Conservation (phyloP, 1,140 invertebrate species). For the Papilio glaucus region DNA sequence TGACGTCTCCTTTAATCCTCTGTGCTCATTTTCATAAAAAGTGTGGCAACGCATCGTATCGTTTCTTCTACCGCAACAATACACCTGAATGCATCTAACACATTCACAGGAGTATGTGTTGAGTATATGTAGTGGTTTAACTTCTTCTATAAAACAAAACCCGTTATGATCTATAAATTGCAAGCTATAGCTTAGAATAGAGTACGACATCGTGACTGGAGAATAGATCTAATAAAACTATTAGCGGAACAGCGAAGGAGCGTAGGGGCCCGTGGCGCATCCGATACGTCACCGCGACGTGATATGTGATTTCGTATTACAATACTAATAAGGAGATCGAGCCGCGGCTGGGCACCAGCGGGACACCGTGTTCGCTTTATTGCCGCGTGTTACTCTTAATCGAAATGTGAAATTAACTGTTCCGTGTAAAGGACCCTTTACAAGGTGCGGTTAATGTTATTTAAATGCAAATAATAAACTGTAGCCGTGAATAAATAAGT, state of each 20-base stretch:
- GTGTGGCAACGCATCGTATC: no score
- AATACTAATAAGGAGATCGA: slow-evolving; percentile 47
- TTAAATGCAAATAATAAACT: background rate
- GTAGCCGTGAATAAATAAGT: background rate
- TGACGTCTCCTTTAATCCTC: no score
- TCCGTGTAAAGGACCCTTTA: slow-evolving; percentile 44
- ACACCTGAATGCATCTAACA: background rate
- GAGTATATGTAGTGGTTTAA: background rate
- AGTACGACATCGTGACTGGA: slow-evolving; percentile 29
- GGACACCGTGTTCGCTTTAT: slow-evolving; percentile 54
- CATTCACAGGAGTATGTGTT: no score
- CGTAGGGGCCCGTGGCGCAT: slow-evolving; percentile 25
- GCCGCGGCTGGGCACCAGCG: slow-evolving; percentile 47
- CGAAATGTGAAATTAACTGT: slow-evolving; percentile 54
- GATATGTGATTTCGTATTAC: slow-evolving; percentile 56
- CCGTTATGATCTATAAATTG: slow-evolving; percentile 22
- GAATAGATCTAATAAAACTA: slow-evolving; percentile 35
- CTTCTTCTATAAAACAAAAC: background rate
- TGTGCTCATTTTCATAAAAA: no score
- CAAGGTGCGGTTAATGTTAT: slow-evolving; percentile 15
- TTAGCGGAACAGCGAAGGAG: background rate
- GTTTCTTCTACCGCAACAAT: background rate
- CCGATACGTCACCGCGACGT: slow-evolving; percentile 45
- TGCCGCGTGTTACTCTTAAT: slow-evolving; percentile 63
- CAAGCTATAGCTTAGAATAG: slow-evolving; percentile 1